Conservation (phyloP, 2,797 vertebrate species). For the Botia almorhae region DNA sequence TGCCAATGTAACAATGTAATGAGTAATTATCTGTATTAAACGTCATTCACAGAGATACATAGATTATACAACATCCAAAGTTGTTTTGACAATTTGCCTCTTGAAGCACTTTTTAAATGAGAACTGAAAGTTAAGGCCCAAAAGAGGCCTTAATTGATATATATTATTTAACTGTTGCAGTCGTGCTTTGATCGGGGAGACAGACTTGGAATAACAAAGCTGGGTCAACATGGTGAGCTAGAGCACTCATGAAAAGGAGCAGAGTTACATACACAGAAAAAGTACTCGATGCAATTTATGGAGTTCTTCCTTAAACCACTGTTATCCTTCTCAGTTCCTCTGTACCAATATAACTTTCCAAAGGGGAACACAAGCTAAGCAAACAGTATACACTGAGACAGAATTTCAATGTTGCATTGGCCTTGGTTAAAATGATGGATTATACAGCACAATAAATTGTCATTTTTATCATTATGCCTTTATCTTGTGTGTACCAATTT, state of each 20-base stretch:
- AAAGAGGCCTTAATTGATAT: slow-evolving; percentile 56
- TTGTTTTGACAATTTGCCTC: slow-evolving; percentile 65
- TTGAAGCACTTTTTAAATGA: slow-evolving; percentile 59
- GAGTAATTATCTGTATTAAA: slow-evolving; percentile 64
- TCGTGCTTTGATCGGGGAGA: slow-evolving; percentile 4
- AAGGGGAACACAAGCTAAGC: slow-evolving; percentile 31
- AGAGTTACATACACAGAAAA: neutral
- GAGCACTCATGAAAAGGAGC: slow-evolving; percentile 11
- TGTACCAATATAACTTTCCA: slow-evolving; percentile 21
- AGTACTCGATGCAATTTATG: neutral
- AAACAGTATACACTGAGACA: slow-evolving; percentile 35
- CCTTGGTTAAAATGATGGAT: slow-evolving; percentile 53
- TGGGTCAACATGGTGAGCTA: slow-evolving; percentile 33
- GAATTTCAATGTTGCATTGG: slow-evolving; percentile 45
- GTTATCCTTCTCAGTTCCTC: slow-evolving; percentile 3
- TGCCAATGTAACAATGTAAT: slow-evolving; percentile 76
- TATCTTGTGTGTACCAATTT: slow-evolving; percentile 66
- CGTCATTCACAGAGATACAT: slow-evolving; percentile 67
- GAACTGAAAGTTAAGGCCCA: slow-evolving; percentile 56
- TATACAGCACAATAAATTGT: slow-evolving; percentile 64
- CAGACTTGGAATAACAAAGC: slow-evolving; percentile 17
- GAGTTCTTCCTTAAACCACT: slow-evolving; percentile 11
- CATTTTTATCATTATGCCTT: slow-evolving; percentile 58
- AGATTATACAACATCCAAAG: slow-evolving; percentile 70
- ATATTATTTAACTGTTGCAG: slow-evolving; percentile 21